These are phyloP conservation scores for Colletes latitarsis DNA, from an alignment of 1,140 invertebrate species.

Conservation along the genomic window DNA sequence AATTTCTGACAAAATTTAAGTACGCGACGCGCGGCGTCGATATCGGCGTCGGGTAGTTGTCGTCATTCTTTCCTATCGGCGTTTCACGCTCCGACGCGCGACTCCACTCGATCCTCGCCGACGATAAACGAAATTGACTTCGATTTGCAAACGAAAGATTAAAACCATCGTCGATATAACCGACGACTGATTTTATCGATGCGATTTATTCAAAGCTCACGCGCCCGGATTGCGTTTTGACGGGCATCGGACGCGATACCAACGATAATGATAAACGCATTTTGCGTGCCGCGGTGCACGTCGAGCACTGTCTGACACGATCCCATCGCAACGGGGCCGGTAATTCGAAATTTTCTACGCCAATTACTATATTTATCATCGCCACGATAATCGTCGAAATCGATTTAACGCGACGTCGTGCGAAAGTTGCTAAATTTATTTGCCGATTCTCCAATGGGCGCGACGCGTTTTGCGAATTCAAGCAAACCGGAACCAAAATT, in stretches of 20 bases:
- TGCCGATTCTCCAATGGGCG: background rate
- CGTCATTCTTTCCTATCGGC: slow-evolving; percentile 29
- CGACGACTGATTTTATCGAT: background rate
- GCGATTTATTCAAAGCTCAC: slow-evolving; percentile 29
- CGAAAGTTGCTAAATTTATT: background rate
- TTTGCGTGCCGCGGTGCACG: background rate
- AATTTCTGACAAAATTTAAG: slow-evolving; percentile 3
- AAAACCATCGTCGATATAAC: background rate
- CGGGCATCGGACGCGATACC: background rate
- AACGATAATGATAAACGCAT: slow-evolving; percentile 11
- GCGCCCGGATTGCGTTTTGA: too few species aligned
- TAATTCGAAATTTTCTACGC: background rate
- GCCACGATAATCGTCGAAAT: background rate
- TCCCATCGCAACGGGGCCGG: background rate
- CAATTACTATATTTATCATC: background rate
- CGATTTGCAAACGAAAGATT: slow-evolving; percentile 26
- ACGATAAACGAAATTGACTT: slow-evolving; percentile 37
- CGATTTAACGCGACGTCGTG: background rate
- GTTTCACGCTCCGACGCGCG: slow-evolving; percentile 11
- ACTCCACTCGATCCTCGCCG: background rate
- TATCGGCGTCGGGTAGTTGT: background rate
- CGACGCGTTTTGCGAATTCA: too few species aligned
- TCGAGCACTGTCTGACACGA: background rate
- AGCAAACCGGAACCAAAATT: too few species aligned
- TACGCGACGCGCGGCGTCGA: background rate